Evolutionary conservation across 2,888 invertebrate genomes (phyloP).

Genomic region (Drosophila mercatorum): DNA sequence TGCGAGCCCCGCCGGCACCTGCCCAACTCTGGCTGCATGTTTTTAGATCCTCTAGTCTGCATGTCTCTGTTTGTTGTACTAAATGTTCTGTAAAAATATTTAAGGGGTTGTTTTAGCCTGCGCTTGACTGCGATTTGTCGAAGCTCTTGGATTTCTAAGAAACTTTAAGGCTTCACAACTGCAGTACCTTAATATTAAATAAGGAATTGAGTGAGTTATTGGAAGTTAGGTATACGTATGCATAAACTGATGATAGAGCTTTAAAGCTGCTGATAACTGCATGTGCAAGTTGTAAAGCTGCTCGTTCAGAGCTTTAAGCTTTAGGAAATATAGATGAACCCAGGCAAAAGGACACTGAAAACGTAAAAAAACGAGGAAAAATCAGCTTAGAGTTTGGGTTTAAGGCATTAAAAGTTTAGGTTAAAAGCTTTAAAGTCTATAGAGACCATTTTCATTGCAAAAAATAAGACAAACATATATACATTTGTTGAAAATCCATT

Average conservation of each 20-base stretch:
- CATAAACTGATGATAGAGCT: too few relatives aligned
- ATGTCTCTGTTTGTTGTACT: conserved; percentile 49
- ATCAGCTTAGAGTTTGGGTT: background rate
- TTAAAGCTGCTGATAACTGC: too few relatives aligned
- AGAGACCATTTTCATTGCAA: too few relatives aligned
- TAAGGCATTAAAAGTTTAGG: background rate
- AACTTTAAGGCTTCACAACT: background rate
- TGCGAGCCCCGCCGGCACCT: conserved; percentile 19
- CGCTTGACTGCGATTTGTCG: background rate
- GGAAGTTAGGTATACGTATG: too few relatives aligned
- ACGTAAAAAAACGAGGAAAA: background rate
- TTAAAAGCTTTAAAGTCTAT: background rate
- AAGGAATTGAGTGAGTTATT: too few relatives aligned
- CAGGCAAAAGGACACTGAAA: too few relatives aligned
- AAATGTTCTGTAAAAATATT: conserved; percentile 32
- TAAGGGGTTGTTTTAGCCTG: conserved; percentile 8
- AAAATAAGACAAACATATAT: background rate
- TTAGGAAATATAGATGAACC: too few relatives aligned
- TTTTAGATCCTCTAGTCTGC: conserved; percentile 45
- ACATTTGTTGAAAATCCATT: background rate
- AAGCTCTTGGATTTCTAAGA: background rate
- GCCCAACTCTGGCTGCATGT: conserved; percentile 38
- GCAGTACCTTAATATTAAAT: too few relatives aligned
- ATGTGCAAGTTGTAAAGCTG: too few relatives aligned
- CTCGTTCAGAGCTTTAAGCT: too few relatives aligned